Conservation (phyloP, 2,113 vertebrate species). For the Amblyornis subalaris region DNA sequence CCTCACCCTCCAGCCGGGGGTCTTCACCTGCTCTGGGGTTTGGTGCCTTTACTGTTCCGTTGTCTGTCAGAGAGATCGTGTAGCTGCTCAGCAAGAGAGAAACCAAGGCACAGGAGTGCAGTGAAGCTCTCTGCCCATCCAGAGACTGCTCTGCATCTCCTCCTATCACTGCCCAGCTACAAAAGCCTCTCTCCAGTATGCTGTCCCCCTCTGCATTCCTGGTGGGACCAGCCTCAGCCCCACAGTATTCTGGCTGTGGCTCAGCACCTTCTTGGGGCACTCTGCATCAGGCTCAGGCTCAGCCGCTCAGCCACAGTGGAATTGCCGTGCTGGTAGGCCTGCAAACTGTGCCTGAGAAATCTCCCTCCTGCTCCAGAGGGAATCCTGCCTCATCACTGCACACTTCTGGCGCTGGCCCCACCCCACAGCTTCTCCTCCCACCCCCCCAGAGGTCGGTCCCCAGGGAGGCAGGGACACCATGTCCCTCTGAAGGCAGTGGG, state of each 20-base stretch:
- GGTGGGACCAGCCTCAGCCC: background rate
- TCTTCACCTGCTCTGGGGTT: rapidly evolving
- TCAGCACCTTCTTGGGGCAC: background rate
- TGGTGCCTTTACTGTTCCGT: background rate
- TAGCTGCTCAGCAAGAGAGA: background rate
- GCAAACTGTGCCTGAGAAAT: background rate
- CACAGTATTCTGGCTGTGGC: rapidly evolving
- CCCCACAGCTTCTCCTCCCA: background rate
- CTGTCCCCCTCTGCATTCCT: background rate
- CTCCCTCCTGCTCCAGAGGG: rapidly evolving
- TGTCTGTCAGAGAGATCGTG: background rate
- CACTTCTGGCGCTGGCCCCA: background rate
- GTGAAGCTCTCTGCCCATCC: background rate
- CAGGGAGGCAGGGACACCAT: background rate
- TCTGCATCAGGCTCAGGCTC: background rate
- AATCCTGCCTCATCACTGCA: rapidly evolving
- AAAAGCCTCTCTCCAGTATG: rapidly evolving
- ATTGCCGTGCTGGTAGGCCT: rapidly evolving
- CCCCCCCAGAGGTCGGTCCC: background rate
- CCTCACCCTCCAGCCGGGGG: rapidly evolving
- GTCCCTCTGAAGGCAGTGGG: background rate
- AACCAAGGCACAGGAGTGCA: rapidly evolving
- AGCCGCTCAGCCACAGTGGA: background rate
- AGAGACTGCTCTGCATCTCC: background rate
- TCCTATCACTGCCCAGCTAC: background rate